Conservation (phyloP, 2,797 vertebrate genomes). For the Acanthiza pusilla region DNA sequence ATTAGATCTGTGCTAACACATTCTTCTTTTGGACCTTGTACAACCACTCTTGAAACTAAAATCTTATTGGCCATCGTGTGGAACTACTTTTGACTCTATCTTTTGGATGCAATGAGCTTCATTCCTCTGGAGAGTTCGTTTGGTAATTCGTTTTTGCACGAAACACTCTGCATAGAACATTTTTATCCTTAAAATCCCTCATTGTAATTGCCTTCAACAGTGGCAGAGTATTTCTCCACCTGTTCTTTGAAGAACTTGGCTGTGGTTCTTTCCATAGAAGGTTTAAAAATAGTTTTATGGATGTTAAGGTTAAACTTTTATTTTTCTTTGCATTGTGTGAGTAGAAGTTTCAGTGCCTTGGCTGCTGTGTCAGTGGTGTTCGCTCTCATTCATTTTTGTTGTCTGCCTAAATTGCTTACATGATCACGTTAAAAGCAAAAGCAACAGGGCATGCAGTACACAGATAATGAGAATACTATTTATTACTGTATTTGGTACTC, state of each 20-base stretch:
- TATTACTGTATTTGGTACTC: background rate
- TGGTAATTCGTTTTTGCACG: background rate
- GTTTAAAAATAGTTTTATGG: background rate
- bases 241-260: background rate
- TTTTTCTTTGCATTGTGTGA: background rate
- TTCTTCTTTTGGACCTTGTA: background rate
- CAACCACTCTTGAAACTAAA: background rate
- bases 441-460: conserved; percentile 5
- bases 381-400: background rate
- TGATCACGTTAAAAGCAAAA: conserved; percentile 10
- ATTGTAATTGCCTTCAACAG: background rate
- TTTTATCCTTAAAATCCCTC: background rate
- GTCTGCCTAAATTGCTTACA: background rate
- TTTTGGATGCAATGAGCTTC: background rate
- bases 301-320: background rate
- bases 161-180: background rate
- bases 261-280: background rate
- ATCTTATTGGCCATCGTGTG: background rate
- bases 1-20: background rate
- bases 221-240: background rate
- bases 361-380: background rate
- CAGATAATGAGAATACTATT: background rate
- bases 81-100: background rate
- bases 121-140: background rate
- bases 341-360: background rate